Evolutionary conservation across 2,797 vertebrate genomes (phyloP).

Genomic region (Hafferia zeledoni): DNA sequence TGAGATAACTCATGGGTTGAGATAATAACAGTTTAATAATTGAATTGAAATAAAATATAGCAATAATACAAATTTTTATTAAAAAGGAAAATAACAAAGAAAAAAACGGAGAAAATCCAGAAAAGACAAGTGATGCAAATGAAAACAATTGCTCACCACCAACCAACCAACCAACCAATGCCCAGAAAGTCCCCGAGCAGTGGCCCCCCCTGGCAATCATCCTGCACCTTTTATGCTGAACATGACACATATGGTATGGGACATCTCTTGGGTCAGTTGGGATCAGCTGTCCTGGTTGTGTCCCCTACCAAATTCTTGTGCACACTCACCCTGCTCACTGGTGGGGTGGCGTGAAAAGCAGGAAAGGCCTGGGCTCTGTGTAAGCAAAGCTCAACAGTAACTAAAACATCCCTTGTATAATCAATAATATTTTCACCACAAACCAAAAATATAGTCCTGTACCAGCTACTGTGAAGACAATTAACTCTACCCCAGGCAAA

Average conservation of each 20-base stretch:
- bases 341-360: background rate
- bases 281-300: background rate
- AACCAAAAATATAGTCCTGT: background rate
- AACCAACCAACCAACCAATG: background rate
- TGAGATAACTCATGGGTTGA: background rate
- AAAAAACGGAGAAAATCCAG: background rate
- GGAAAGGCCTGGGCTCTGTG: background rate
- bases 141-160: background rate
- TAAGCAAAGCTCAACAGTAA: background rate
- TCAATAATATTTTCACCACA: background rate
- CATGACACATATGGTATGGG: background rate
- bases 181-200: background rate
- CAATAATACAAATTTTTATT: background rate
- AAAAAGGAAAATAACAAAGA: background rate
- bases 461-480: background rate
- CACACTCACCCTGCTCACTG: no score
- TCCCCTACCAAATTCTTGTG: background rate
- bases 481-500: background rate
- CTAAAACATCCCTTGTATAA: background rate
- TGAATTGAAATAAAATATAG: background rate
- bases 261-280: background rate
- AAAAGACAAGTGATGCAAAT: background rate
- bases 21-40: background rate
- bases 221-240: background rate
- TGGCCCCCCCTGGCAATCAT: background rate